A percentile compares a stretch with the other conserved stretches of the same genome.
Conservation (phyloP, 2,797 vertebrate species). For the Bradypus variegatus region DNA sequence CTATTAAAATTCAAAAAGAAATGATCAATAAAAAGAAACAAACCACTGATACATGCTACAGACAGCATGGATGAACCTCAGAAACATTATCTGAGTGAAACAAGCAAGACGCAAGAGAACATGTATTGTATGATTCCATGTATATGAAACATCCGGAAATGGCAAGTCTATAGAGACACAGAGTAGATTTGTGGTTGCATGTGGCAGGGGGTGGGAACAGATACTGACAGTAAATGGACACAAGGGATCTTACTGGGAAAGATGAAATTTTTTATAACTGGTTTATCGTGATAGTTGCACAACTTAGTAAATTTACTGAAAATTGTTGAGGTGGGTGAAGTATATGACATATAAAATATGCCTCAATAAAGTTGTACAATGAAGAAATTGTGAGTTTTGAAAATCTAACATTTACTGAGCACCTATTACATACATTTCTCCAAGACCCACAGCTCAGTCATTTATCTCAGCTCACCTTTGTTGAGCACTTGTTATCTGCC, state of each 20-base stretch:
- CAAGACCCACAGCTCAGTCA: not conserved
- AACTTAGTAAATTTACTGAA: not conserved
- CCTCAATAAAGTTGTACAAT: not conserved
- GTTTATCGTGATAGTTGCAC: not conserved
- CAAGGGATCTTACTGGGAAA: not conserved
- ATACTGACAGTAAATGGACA: not conserved
- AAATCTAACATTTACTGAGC: not conserved
- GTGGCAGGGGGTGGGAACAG: not conserved
- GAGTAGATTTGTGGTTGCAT: not conserved
- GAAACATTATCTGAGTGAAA: not conserved
- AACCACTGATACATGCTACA: not conserved
- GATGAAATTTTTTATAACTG: not conserved
- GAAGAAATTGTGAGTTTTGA: not conserved
- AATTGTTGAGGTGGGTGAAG: not conserved
- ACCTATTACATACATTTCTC: not conserved
- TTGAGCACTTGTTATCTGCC: not conserved
- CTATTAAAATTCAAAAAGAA: not conserved
- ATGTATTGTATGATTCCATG: not conserved
- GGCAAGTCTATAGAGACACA: not conserved
- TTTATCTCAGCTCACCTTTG: not conserved
- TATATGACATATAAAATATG: not conserved
- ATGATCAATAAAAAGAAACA: not conserved
- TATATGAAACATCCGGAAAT: too few relatives aligned
- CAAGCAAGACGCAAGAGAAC: not conserved
- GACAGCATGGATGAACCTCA: not conserved